Evolutionary conservation across 2,797 vertebrate genomes (phyloP), one percentile per base, ranked within the genome.

Genomic region (Amblyopsis hoosieri): DNA sequence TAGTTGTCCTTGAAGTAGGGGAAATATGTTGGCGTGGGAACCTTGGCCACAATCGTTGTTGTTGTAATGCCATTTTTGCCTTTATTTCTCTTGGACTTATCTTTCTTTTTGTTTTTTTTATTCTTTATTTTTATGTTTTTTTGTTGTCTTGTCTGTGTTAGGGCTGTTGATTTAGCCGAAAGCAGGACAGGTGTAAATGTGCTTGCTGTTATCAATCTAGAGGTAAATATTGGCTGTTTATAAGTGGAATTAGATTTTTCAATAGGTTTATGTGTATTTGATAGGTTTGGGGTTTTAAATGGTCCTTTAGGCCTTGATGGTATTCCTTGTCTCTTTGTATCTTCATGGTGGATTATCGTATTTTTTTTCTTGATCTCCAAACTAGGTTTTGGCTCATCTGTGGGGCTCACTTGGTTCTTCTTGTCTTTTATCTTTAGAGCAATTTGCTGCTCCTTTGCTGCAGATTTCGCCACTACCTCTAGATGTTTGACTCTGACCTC

Each of bases 1-100:
- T 81, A 92, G 66, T 84, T 54, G 49, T 90, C 85, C 82, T 77
- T 66, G 62, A 88, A 93, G 74, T 86, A 91, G 3, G 81, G 72
- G 23, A 92, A 86, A 23, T 75, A 48, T 0, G 62, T 31, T 11
- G 75, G 62, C 2, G 19, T 42, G 13, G 71, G 13, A 2, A 45
- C 12, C 29, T 74, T 45, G 45, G 51, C 0, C 65, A 67, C 64
- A 1, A 45, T 71, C 47, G 80, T 80, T 49, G 74, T 73, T 4
- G 54, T 71, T 68, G 72, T 82, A 17, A 82, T 87, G 4, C 50
- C 68, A 52, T 90, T 85, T 54, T 78, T 87, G 3, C 69, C 80
- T 78, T 54, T 57, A 68, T 69, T 56, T 67, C 58, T 71, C 59
- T 54, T 47, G 3, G 60, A 14, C 50, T 54, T 78, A 47, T 54